These are phyloP conservation scores for Zaprionus tsacasi DNA, from an alignment of 1,140 invertebrate genomes.

Conservation along the genomic window DNA sequence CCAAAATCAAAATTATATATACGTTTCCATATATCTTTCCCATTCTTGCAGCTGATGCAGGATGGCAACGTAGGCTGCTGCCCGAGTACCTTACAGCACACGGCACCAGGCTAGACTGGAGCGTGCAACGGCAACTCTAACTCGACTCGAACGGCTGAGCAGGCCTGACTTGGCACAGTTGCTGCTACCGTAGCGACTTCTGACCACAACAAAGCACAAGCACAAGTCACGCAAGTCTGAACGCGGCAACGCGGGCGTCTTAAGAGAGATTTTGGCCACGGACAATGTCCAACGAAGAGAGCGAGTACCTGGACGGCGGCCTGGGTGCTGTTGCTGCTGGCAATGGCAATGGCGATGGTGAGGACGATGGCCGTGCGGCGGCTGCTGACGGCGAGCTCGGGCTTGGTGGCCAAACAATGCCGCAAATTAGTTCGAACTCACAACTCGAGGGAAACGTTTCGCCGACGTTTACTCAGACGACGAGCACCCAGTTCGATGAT, in stretches of 20 bases:
- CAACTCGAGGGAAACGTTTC: slow-evolving; percentile 83
- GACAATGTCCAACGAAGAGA: slow-evolving; percentile 76
- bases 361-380: slow-evolving; percentile 41
- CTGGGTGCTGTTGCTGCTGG: slow-evolving; percentile 48
- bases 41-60: neutral
- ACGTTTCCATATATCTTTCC: neutral
- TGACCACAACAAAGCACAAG: slow-evolving; percentile 68
- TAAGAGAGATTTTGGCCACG: slow-evolving; percentile 51
- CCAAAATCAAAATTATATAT: neutral
- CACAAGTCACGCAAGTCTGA: slow-evolving; percentile 58
- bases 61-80: slow-evolving; percentile 9
- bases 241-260: slow-evolving; percentile 31
- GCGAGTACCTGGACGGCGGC: slow-evolving; percentile 58
- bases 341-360: slow-evolving; percentile 49
- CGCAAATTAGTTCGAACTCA: slow-evolving; percentile 83
- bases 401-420: slow-evolving; percentile 78
- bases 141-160: neutral
- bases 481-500: slow-evolving; percentile 71
- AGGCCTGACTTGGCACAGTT: neutral
- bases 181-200: slow-evolving; percentile 53
- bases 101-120: slow-evolving; percentile 21
- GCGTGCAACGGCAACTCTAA: slow-evolving; percentile 7
- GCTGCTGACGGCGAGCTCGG: slow-evolving; percentile 69
- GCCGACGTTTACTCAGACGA: slow-evolving; percentile 60
- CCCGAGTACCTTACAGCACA: slow-evolving; percentile 18